phyloP scores from a whole-genome alignment of 1,140 invertebrate genomes.

The Sesamia nonagrioides region DNA sequence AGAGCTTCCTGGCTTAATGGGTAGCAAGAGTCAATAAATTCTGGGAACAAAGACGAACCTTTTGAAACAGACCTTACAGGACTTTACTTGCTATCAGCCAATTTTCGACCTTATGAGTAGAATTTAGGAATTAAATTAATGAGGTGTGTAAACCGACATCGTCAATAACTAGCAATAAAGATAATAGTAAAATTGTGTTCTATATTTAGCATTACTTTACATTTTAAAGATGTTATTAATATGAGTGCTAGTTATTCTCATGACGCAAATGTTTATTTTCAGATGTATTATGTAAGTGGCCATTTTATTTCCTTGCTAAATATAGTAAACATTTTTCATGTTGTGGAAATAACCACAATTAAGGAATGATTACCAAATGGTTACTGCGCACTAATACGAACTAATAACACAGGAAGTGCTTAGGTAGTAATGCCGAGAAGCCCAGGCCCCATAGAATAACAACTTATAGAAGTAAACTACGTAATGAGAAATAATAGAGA shows the following conservation, averaged over 20 bases:
- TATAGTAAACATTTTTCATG: slow-evolving; percentile 2
- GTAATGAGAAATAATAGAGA: too few species aligned
- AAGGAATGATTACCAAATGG: slow-evolving; percentile 4
- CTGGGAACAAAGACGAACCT: not conserved
- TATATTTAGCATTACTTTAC: not conserved
- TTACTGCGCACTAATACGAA: not conserved
- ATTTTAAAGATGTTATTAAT: slow-evolving; percentile 30
- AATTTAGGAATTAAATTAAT: not conserved
- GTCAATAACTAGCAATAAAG: not conserved
- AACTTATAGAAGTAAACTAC: too few species aligned
- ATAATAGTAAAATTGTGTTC: slow-evolving; percentile 3
- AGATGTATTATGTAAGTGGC: not conserved
- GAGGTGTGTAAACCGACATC: too few species aligned
- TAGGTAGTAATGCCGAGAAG: not conserved
- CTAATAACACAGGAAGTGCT: not conserved
- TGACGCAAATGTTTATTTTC: slow-evolving; percentile 11
- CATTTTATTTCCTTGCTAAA: slow-evolving; percentile 4
- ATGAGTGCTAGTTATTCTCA: slow-evolving; percentile 3
- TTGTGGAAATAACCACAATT: not conserved
- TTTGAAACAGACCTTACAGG: not conserved
- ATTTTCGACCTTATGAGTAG: not conserved
- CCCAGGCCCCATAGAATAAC: too few species aligned
- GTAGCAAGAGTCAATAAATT: not conserved
- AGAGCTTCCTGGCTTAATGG: not conserved
- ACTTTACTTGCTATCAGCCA: too few species aligned